Conservation (phyloP, 1,140 invertebrate genomes). For the Halotydeus destructor region DNA sequence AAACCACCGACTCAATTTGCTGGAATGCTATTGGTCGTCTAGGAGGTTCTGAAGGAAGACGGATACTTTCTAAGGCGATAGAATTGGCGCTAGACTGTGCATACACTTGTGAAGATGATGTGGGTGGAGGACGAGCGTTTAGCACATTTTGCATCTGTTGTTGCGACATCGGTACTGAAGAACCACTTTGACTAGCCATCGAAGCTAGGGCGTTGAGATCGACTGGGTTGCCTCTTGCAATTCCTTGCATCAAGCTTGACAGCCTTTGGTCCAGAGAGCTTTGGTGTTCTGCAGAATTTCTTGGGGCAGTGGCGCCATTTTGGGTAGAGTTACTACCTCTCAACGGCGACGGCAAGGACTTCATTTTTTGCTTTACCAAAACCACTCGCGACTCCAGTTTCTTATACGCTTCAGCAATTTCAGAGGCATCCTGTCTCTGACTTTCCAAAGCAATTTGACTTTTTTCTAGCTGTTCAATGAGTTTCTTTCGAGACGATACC, state of each 20-base stretch:
- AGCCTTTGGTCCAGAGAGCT: conserved; percentile 17
- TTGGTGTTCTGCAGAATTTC: conserved; percentile 17
- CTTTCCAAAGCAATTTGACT: conserved; percentile 68
- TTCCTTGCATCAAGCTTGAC: conserved; percentile 18
- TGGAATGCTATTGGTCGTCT: too few relatives aligned
- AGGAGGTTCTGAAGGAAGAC: too few relatives aligned
- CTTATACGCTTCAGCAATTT: conserved; percentile 79
- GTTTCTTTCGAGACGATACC: conserved; percentile 48
- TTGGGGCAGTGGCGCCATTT: conserved; percentile 45
- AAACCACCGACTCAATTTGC: too few relatives aligned
- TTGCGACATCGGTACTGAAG: too few relatives aligned
- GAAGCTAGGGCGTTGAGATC: too few relatives aligned
- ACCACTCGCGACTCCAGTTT: conserved; percentile 69
- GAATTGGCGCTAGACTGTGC: too few relatives aligned
- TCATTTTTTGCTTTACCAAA: conserved; percentile 53
- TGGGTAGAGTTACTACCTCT: too few relatives aligned
- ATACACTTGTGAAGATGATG: too few relatives aligned
- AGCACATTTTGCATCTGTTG: too few relatives aligned
- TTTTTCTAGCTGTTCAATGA: conserved; percentile 50
- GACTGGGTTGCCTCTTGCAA: conserved; percentile 14
- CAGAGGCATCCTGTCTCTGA: conserved; percentile 71
- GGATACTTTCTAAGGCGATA: too few relatives aligned
- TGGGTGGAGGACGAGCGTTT: too few relatives aligned
- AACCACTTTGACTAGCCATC: too few relatives aligned
- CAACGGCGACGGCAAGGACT: conserved; percentile 30